phyloP scores from a whole-genome alignment of 2,888 invertebrate genomes.

The Ormyrus labotus region DNA sequence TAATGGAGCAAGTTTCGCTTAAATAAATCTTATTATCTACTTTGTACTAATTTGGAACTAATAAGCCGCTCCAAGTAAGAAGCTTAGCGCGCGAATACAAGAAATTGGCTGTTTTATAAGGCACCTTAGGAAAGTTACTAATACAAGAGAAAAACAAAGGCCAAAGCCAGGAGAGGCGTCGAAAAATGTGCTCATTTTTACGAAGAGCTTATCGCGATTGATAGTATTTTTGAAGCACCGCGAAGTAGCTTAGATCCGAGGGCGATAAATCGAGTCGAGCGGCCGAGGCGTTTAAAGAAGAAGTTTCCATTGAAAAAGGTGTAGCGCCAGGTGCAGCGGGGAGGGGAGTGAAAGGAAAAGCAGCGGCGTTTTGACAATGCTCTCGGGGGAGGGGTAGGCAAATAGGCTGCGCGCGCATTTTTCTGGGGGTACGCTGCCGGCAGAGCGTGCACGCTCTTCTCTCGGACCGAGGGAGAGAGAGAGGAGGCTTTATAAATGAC shows the following conservation, averaged over 20 bases:
- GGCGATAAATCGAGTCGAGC: neutral
- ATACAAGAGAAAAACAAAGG: too few species aligned
- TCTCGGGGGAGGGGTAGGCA: neutral
- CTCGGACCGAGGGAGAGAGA: neutral
- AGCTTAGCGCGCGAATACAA: too few species aligned
- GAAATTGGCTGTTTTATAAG: too few species aligned
- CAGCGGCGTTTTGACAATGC: neutral
- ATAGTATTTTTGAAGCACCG: too few species aligned
- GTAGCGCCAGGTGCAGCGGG: neutral
- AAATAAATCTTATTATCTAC: too few species aligned
- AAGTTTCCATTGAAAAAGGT: neutral
- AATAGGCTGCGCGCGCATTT: constrained; percentile 70
- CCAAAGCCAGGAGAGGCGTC: too few species aligned
- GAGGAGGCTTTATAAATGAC: constrained; percentile 71
- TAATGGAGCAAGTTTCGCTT: too few species aligned
- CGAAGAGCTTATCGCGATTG: too few species aligned
- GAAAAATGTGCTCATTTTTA: too few species aligned
- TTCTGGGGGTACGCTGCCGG: constrained; percentile 49
- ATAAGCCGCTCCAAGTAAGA: too few species aligned
- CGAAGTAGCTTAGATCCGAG: constrained; percentile 2
- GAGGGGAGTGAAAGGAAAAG: neutral
- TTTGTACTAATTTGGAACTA: too few species aligned
- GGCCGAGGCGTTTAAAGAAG: neutral
- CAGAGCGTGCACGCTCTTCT: constrained; percentile 10
- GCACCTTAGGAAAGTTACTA: too few species aligned